Conservation (phyloP, 2,888 invertebrate species). For the Tyria jacobaeae region DNA sequence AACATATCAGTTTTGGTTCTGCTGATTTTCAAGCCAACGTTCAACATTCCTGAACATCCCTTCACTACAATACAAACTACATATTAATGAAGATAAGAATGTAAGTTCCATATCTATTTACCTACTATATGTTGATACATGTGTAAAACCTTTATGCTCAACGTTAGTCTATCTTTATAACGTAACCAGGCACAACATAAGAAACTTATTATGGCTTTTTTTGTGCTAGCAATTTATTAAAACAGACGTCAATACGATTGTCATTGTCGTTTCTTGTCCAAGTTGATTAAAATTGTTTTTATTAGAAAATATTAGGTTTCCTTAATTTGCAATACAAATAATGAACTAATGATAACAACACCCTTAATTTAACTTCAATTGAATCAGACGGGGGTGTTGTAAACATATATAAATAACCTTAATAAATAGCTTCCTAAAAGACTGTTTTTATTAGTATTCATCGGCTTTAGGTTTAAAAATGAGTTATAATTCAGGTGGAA, state of each 20-base stretch:
- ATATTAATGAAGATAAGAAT: too few relatives aligned
- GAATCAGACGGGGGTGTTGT: conserved; percentile 11
- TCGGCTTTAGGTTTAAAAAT: conserved; percentile 65
- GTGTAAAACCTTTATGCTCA: too few relatives aligned
- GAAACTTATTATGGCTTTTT: too few relatives aligned
- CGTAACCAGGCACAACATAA: too few relatives aligned
- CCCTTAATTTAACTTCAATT: conserved; percentile 9
- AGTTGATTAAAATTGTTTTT: conserved; percentile 36
- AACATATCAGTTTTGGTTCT: too few relatives aligned
- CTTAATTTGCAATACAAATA: conserved; percentile 8
- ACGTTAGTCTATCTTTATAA: too few relatives aligned
- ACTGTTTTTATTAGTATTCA: conserved; percentile 39
- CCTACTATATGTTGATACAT: too few relatives aligned
- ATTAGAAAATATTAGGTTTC: conserved; percentile 20
- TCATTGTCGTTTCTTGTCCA: conserved; percentile 37
- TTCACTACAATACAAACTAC: too few relatives aligned
- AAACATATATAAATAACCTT: conserved; percentile 45
- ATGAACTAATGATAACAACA: conserved; percentile 15
- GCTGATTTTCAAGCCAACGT: too few relatives aligned
- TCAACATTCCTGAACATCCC: too few relatives aligned
- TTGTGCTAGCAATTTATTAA: background rate
- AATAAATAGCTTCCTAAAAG: conserved; percentile 40
- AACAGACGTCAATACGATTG: conserved; percentile 37
- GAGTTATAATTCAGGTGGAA: conserved; percentile 89
- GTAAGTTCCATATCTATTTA: too few relatives aligned